Evolutionary conservation across 2,797 vertebrate genomes (phyloP), one percentile per base, ranked within the genome.

Genomic region (Melopsittacus undulatus): DNA sequence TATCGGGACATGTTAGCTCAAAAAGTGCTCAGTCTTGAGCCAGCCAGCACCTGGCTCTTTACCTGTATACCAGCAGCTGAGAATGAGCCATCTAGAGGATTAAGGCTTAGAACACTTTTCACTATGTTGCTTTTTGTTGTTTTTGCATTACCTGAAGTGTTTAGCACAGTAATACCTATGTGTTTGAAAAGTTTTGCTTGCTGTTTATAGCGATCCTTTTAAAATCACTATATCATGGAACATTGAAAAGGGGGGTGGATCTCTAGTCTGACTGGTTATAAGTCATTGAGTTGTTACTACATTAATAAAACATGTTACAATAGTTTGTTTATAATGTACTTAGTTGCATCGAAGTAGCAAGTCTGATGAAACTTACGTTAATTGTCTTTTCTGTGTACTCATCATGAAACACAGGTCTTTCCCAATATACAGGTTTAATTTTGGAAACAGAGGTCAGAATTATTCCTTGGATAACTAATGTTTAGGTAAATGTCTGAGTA

Each of bases 171-270:
- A 72, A 57, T 14, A 62, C 14, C 5, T 18, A 10, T 17, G 30
- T 4, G 19, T 54, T 80, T 64, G 32, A 80, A 42, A 75, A 51
- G 11, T 23, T 74, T 70, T 75, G 2, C 3, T 63, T 80, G 24
- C 18, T 45, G 7, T 10, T 93, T 87, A 8, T 46, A 85, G 30
- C 30, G 12, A 48, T 34, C 7, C 11, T 3, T 59, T 77, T 52
- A 82, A 17, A 52, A 51, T 27, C 14, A 74, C 13, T 77, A 21
- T 77, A n/a, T 59, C 5, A 34, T 43, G 49, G 27, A 62, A 26
- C 13, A 57, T 36, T 36, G 10, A 67, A 82, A 38, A 34, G 0
- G 1, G 0, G 1, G 3, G 3, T 3, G 8, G 8, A 66, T 49
- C 23, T 90, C 32, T 21, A 83, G 17, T 12, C 34, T 67, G 10